Evolutionary conservation across 2,888 invertebrate genomes (phyloP), one percentile per base, ranked within the genome.

Genomic region (Cenopis cana): DNA sequence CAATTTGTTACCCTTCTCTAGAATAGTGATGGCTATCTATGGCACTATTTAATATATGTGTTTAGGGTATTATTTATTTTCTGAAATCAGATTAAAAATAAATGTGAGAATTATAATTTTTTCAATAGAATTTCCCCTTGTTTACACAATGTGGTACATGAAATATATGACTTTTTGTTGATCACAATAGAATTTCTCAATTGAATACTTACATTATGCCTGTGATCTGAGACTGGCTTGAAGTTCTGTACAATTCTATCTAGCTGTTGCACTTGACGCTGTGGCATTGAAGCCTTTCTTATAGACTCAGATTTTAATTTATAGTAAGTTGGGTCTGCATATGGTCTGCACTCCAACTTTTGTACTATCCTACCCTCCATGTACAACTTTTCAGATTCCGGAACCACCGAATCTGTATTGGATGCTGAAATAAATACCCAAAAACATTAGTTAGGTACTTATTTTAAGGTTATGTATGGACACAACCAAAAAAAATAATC

Each of bases 361-460:
- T 99, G 98, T n/a, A 98, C 98, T 80, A 99, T 98, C 84, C 97
- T 96, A 0, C 99, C 99, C 90, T 98, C 98, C 95, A 99, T 96
- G 74, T 95, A 96, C 5, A 98, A 92, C 84, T 98, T 98, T 80
- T 98, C 98, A 46, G 95, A 94, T 88, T 97, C 97, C 49, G 97
- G 96, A 55, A 96, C 93, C 57, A 96, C 95, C 50, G 95, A 89
- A 86, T 96, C 96, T 2, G 95, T 94, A 84, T 94, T 94, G 54
- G 94, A 86, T 75, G 96, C 95, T 96, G 80, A 41, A 88, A 85
- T 54, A 56, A 72, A 54, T 55, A 57, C 10, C 55, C 61, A 11
- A 11, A 50, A 14, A 5, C n/a, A 17, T 29, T 5, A 62, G 17
- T 8, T 20, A 1, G n/a, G n/a, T n/a, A 60, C 18, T 36, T 24